A percentile compares a stretch with the other conserved stretches of the same genome.
Conservation (phyloP, 2,113 vertebrate species). For the Odobenus rosmarus region DNA sequence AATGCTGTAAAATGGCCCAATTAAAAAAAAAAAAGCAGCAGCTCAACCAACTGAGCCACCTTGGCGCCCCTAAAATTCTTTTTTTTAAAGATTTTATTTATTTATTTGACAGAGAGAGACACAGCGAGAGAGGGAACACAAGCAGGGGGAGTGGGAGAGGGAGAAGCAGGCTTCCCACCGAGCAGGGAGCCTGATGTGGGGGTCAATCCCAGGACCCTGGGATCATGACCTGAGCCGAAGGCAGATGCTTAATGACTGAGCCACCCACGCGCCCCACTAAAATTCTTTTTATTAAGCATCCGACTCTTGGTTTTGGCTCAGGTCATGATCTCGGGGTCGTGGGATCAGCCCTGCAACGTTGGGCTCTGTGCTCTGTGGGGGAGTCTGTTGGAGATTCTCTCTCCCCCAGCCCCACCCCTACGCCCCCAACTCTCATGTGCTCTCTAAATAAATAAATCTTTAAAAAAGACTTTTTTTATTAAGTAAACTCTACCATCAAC, state of each 20-base stretch:
- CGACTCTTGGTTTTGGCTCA: not conserved
- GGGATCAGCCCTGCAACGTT: not conserved
- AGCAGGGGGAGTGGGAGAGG: too few relatives aligned
- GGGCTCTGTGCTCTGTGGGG: not conserved
- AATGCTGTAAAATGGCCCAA: not conserved
- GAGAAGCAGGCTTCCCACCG: too few relatives aligned
- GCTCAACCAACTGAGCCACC: not conserved
- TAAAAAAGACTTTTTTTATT: not conserved
- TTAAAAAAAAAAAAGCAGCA: not conserved
- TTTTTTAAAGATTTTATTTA: too few relatives aligned
- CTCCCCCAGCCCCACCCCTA: not conserved
- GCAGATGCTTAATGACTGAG: too few relatives aligned
- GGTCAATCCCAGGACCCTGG: too few relatives aligned
- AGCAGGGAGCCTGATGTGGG: too few relatives aligned
- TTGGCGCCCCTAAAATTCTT: not conserved
- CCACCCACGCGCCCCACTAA: too few relatives aligned
- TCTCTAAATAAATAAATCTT: not conserved
- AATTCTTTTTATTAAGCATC: not conserved
- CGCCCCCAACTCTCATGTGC: not conserved
- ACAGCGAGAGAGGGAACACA: too few relatives aligned
- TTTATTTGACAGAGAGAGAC: too few relatives aligned
- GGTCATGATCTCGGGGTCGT: not conserved
- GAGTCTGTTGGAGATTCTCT: not conserved
- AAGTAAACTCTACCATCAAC: not conserved
- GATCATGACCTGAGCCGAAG: too few relatives aligned